Evolutionary conservation across 1,140 invertebrate species (phyloP), one percentile per base, ranked within the genome.

Genomic region (Sminthurinus signatus): DNA sequence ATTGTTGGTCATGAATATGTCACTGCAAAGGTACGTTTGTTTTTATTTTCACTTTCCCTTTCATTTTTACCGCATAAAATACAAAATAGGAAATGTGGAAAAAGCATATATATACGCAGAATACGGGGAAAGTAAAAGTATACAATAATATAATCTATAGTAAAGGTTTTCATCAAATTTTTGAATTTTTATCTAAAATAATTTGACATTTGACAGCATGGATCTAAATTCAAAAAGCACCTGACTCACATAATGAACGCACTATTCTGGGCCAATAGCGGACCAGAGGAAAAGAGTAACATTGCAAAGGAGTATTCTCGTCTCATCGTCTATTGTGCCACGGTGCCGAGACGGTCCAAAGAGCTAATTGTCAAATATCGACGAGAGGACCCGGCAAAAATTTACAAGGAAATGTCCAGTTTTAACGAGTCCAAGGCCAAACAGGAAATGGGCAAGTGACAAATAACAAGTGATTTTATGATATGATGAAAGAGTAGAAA

Each of bases 261-360:
- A 28, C 17, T 56, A 14, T 21, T 28, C 19, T 10, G 21, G 28
- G 25, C n/a, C 3, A 31, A 12, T 4, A 2, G 31, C 2, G 21
- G 32, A 32, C 23, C 25, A 23, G 25, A 66, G 15, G 66, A 71
- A 52, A 63, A 68, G 32, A 51, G 19, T 43, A 65, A 64, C 50
- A 64, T 65, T 69, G 93, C 94, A n/a, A 91, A 93, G 75, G 93
- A 97, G 80, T 88, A 98, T 80, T 97, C 93, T 0, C 90, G 96
- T 78, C 79, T 98, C 4, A 95, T 96, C 60, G 86, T 98, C 46
- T 98, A 98, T 75, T 97, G 91, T 77, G 83, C 88, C 58, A 91
- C 93, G n/a, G 89, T 96, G 1, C 83, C 86, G 0, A 91, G 91
- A 75, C 85, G 85, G 69, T 77, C 82, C 43, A 63, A 60, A 29